Conservation (phyloP, 2,797 vertebrate species). For the Toxotes lorentzi region DNA sequence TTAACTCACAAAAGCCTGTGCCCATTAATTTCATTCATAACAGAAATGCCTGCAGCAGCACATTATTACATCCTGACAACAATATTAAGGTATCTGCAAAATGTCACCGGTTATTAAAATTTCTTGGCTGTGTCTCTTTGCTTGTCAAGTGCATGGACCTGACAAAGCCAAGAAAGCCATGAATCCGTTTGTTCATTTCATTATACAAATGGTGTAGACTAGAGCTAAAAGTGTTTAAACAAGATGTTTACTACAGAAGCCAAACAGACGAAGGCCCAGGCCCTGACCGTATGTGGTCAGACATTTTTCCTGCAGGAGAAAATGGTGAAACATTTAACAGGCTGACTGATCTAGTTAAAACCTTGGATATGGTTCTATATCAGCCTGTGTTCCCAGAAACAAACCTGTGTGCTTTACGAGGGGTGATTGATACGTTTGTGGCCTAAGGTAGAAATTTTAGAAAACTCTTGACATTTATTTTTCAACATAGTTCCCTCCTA, state of each 20-base stretch:
- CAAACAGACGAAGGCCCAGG: neutral
- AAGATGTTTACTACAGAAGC: neutral
- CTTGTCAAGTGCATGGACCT: neutral
- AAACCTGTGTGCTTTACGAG: slow-evolving; percentile 29
- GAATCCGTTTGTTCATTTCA: neutral
- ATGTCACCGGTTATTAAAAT: slow-evolving; percentile 43
- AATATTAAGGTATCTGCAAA: slow-evolving; percentile 44
- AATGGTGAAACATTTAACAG: slow-evolving; percentile 40
- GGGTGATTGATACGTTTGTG: no score
- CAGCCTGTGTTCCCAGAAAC: slow-evolving; percentile 43
- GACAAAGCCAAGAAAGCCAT: neutral
- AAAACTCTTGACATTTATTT: no score
- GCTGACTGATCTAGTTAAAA: slow-evolving; percentile 15
- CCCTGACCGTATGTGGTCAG: neutral
- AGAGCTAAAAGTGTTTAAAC: slow-evolving; percentile 1
- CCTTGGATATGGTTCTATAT: neutral
- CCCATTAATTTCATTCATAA: slow-evolving; percentile 16
- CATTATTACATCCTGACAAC: slow-evolving; percentile 18
- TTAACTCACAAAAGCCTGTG: slow-evolving; percentile 10
- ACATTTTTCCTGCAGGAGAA: neutral
- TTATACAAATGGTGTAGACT: neutral
- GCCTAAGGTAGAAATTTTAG: no score
- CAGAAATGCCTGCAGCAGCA: neutral
- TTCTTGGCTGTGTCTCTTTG: neutral
- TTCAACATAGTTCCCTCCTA: no score